phyloP scores from a whole-genome alignment of 2,113 vertebrate genomes.

The Takifugu flavidus region DNA sequence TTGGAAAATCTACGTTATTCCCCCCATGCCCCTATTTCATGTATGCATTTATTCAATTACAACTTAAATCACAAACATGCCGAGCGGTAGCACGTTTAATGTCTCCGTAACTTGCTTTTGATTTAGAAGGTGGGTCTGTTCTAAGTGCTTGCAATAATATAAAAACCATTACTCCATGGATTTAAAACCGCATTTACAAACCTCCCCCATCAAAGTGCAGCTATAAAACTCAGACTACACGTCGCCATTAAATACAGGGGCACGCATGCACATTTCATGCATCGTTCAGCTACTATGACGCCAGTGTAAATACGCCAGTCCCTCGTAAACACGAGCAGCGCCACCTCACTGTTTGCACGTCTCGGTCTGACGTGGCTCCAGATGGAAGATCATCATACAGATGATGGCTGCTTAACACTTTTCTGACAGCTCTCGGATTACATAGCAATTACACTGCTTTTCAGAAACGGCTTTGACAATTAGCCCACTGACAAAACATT shows the following conservation, averaged over 20 bases:
- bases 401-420: slow-evolving; percentile 68
- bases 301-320: slow-evolving; percentile 25
- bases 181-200: background rate
- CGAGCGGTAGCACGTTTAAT: background rate
- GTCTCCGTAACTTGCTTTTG: background rate
- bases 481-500: slow-evolving; percentile 69
- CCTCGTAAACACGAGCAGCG: slow-evolving; percentile 19
- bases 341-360: slow-evolving; percentile 16
- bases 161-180: background rate
- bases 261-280: too few species aligned
- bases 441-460: slow-evolving; percentile 67
- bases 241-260: too few species aligned
- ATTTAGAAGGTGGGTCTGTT: background rate
- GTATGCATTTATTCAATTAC: too few species aligned
- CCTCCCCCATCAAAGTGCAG: background rate
- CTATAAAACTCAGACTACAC: too few species aligned
- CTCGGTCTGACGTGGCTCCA: slow-evolving; percentile 41
- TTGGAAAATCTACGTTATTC: too few species aligned
- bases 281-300: too few species aligned
- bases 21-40: too few species aligned
- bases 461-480: slow-evolving; percentile 68
- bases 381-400: slow-evolving; percentile 68
- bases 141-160: background rate
- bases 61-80: too few species aligned
- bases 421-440: slow-evolving; percentile 67